Evolutionary conservation across 2,797 vertebrate species (phyloP).

Genomic region (Pachyuromys duprasi): DNA sequence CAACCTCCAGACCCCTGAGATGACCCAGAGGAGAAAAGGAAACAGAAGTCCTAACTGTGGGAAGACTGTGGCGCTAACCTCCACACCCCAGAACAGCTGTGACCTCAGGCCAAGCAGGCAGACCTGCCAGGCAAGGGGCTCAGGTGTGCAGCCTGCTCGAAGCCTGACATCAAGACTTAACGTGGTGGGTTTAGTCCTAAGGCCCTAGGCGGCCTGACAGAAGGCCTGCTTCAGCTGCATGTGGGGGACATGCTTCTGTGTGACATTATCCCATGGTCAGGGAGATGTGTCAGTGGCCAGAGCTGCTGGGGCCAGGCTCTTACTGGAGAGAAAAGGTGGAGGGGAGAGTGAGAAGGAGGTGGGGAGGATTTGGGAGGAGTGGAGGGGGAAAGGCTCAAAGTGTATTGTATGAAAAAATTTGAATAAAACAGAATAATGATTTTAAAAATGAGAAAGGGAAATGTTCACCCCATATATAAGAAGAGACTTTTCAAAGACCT

Average conservation of each 20-base stretch:
- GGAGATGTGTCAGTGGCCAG: not conserved
- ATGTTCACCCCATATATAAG: not conserved
- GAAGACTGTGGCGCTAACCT: not conserved
- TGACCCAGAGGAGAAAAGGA: not conserved
- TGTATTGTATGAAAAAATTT: not conserved
- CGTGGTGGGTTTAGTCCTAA: fast-evolving
- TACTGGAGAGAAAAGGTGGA: not conserved
- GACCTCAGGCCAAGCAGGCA: not conserved
- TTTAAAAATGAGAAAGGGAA: not conserved
- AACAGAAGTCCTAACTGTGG: not conserved
- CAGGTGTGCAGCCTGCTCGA: not conserved
- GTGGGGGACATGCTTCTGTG: not conserved
- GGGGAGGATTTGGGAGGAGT: not conserved
- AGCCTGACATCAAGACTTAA: not conserved
- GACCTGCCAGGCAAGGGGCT: not conserved
- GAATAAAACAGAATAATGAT: not conserved
- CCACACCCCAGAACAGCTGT: not conserved
- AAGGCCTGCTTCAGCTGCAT: not conserved
- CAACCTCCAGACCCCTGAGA: not conserved
- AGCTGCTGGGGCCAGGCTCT: not conserved
- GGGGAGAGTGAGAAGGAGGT: not conserved
- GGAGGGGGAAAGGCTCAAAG: not conserved
- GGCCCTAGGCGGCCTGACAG: not conserved
- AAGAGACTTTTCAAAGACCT: not conserved
- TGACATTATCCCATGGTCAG: fast-evolving